Evolutionary conservation across 2,797 vertebrate genomes (phyloP), one percentile per base, ranked within the genome.

Genomic region (Dromococcyx pavoninus): DNA sequence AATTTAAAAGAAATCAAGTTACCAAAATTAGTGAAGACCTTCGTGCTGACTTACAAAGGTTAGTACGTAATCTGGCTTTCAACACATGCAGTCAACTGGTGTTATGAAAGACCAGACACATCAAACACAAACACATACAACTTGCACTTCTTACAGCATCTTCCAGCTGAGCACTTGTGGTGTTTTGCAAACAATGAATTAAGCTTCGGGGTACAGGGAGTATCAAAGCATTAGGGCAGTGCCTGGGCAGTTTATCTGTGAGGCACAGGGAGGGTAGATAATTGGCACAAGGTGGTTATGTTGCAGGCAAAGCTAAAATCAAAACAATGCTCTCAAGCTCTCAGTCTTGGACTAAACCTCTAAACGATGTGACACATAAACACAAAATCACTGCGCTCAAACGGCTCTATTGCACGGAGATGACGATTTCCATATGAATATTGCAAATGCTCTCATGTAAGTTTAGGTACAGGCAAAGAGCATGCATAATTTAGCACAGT

Each of bases 381-480:
- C 95, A 97, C 60, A 28, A 91, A 95, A 97, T 91, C 67, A 76
- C 88, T 83, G 74, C 14, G 90, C 88, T 94, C 93, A 53, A 96
- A 82, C 92, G 95, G 93, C 80, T 96, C 90, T 93, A 77, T 65
- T 87, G 93, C 92, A 89, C 54, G 37, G 88, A 90, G 90, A 95
- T 89, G 84, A 93, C 37, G 41, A 97, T 95, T 97, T 97, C 93
- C 93, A 97, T 96, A 95, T 95, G 95, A 95, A 97, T 97, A 92
- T 95, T 94, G 95, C 92, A 95, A 96, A 94, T 77, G 88, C 95
- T 95, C 84, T 85, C 93, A 89, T 96, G 86, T 90, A 96, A 96
- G 95, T 92, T 95, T 95, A 97, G 96, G 96, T 97, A 87, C 88
- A 95, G 95, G 94, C 96, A 92, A 95, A 95, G 60, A 95, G 86